phyloP scores from a whole-genome alignment of 2,113 vertebrate genomes.

The Cheirogaleus medius region DNA sequence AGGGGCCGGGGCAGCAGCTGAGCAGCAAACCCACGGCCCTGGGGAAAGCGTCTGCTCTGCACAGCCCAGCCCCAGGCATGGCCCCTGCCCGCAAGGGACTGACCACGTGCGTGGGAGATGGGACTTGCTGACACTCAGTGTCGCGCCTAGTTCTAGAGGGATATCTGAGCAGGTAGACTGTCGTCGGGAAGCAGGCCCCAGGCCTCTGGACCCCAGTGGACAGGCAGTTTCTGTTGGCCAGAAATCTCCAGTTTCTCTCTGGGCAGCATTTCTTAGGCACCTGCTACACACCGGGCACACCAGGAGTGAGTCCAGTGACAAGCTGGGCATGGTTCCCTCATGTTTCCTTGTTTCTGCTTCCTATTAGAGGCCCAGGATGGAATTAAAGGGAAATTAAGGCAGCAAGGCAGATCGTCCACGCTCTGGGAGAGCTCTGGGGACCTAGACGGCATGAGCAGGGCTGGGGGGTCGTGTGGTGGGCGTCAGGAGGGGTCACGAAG shows the following conservation, averaged over 20 bases:
- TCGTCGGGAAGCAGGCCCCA: not conserved
- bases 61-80: not conserved
- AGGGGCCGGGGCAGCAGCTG: not conserved
- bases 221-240: no score
- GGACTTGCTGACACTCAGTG: not conserved
- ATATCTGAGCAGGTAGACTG: not conserved
- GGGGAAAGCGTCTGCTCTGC: not conserved
- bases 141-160: not conserved
- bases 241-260: not conserved
- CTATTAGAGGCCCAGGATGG: not conserved
- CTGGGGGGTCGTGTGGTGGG: not conserved
- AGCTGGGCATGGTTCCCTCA: not conserved
- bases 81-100: not conserved
- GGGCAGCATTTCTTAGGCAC: not conserved
- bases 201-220: no score
- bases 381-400: not conserved
- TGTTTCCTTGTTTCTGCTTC: not conserved
- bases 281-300: not conserved
- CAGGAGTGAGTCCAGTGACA: not conserved
- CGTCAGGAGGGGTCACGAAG: not conserved
- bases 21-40: not conserved
- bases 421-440: not conserved
- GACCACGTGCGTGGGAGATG: not conserved
- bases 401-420: not conserved
- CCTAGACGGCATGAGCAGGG: not conserved